phyloP scores from a whole-genome alignment of 2,113 vertebrate genomes.

The Myiozetetes cayanensis region DNA sequence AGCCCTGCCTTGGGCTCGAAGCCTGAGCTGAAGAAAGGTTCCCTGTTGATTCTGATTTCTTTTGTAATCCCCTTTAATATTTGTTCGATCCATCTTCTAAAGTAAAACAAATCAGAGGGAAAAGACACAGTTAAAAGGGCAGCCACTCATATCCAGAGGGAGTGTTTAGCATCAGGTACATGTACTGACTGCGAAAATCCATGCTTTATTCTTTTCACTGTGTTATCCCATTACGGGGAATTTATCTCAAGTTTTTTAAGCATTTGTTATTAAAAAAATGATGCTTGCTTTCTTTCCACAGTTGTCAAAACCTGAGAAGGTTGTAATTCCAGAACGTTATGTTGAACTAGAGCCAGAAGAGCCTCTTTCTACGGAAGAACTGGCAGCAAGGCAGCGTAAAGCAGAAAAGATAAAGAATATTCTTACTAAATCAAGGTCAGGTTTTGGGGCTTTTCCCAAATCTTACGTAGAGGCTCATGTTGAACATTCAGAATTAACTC shows the following conservation, averaged over 20 bases:
- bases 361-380: constrained; percentile 88
- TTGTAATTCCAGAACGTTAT: constrained; percentile 92
- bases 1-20: not conserved
- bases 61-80: not conserved
- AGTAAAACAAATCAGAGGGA: not conserved
- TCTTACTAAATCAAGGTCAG: constrained; percentile 91
- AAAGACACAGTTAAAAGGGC: not conserved
- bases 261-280: not conserved
- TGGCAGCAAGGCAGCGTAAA: constrained; percentile 88
- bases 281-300: constrained; percentile 36
- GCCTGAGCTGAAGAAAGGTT: not conserved
- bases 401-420: constrained; percentile 95
- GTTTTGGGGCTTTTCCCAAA: not conserved
- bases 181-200: not conserved
- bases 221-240: not conserved
- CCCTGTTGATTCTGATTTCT: not conserved
- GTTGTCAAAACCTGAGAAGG: constrained; percentile 92
- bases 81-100: not conserved
- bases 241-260: not conserved
- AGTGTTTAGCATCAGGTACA: not conserved
- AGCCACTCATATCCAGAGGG: not conserved
- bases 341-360: constrained; percentile 91
- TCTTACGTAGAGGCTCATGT: not conserved
- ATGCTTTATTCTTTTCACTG: not conserved
- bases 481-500: not conserved